Evolutionary conservation across 1,140 invertebrate species (phyloP).

Genomic region (Solen grandis): DNA sequence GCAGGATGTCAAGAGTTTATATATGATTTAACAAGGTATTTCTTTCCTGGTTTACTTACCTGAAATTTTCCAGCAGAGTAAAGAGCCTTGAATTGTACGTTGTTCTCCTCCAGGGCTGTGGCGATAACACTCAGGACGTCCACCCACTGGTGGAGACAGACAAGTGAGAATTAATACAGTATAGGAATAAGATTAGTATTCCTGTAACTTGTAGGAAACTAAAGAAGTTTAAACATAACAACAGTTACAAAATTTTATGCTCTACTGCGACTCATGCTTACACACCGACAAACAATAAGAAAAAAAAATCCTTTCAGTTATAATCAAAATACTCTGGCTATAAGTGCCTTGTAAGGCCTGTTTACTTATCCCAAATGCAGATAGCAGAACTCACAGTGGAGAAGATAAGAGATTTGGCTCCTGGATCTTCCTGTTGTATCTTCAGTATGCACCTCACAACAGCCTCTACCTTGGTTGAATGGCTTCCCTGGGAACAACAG

Average conservation of each 20-base stretch:
- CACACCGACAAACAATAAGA: too few relatives aligned
- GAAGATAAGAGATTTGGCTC: slow-evolving; percentile 88
- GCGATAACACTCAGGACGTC: slow-evolving; percentile 85
- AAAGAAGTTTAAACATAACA: neutral
- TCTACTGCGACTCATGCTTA: too few relatives aligned
- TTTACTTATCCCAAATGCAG: too few relatives aligned
- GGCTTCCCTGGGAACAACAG: slow-evolving; percentile 77
- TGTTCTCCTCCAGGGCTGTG: slow-evolving; percentile 84
- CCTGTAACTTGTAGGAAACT: neutral
- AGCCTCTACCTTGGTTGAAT: slow-evolving; percentile 88
- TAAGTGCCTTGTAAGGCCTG: too few relatives aligned
- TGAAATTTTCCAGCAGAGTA: slow-evolving; percentile 81
- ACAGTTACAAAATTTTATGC: neutral
- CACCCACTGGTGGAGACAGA: slow-evolving; percentile 86
- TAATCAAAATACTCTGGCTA: too few relatives aligned
- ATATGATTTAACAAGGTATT: too few relatives aligned
- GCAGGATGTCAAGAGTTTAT: too few relatives aligned
- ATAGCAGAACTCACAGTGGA: slow-evolving; percentile 83
- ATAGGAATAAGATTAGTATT: too few relatives aligned
- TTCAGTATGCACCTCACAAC: slow-evolving; percentile 84
- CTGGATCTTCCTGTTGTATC: slow-evolving; percentile 83
- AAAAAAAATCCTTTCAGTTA: too few relatives aligned
- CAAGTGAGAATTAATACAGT: too few relatives aligned
- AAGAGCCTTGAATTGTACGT: slow-evolving; percentile 81
- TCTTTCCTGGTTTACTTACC: too few relatives aligned